phyloP scores from a whole-genome alignment of 2,113 vertebrate genomes.

The Hemibagrus wyckioides region DNA sequence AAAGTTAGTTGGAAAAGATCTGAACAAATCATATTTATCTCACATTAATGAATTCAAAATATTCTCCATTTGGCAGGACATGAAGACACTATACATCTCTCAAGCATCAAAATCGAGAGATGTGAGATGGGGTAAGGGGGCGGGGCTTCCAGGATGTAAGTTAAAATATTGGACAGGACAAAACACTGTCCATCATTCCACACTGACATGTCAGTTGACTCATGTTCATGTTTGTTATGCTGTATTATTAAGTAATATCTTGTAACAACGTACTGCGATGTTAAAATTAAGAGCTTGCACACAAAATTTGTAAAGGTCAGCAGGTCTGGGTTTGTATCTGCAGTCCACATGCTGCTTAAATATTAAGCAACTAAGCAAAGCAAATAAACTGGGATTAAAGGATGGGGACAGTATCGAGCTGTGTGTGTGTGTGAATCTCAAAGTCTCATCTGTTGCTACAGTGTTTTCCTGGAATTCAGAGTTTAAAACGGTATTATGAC shows the following conservation, averaged over 20 bases:
- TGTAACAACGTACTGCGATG: background rate
- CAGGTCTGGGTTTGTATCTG: background rate
- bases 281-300: background rate
- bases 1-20: background rate
- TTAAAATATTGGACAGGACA: background rate
- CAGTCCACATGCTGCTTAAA: background rate
- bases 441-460: background rate
- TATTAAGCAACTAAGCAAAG: background rate
- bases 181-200: background rate
- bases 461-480: background rate
- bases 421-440: background rate
- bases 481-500: slow-evolving; percentile 11
- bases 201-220: background rate
- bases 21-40: background rate
- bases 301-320: background rate
- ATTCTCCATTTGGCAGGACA: background rate
- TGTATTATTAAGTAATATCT: background rate
- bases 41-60: background rate
- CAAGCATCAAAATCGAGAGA: background rate
- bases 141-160: background rate
- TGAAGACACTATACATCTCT: background rate
- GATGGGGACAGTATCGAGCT: background rate
- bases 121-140: background rate
- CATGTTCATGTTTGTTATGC: background rate
- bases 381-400: background rate